Evolutionary conservation across 2,113 vertebrate species (phyloP), one percentile per base, ranked within the genome.

Genomic region (Crotalus viridis): DNA sequence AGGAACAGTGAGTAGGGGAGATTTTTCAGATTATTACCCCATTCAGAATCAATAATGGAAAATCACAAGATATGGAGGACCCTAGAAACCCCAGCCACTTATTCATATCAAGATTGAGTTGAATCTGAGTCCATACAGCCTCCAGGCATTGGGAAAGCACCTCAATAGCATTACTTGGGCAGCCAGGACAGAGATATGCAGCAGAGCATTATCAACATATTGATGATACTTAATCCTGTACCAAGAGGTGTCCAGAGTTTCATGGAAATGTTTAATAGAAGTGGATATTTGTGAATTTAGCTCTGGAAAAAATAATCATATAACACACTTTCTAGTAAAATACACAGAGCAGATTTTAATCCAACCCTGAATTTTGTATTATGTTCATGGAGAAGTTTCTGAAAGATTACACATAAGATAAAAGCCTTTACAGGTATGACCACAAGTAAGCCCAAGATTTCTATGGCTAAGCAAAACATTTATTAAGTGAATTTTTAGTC

Each of bases 301-400:
- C 88, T 93, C 22, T 0, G 1, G 46, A 22, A 46, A 89, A 86
- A 59, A 64, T n/a, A 46, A 48, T 10, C 55, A 64, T 33, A 69
- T 7, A n/a, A 48, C 28, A 90, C 7, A 54, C 46, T 64, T 93
- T 19, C 24, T 43, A 90, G 48, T 33, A 81, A 90, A 85, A 90
- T 54, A 89, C 13, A 8, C 55, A 61, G n/a, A 93, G 6, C 28
- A 85, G 59, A 52, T 33, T n/a, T 61, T 89, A 89, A 93, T 61
- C 81, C 55, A 85, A 57, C 28, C 59, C 10, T 86, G 74, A 86
- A 85, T 88, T 33, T 33, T 88, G 10, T 64, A 17, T 21, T 5
- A 19, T 0, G 28, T 22, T 61, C 0, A 39, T 48, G 10, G 26
- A 0, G 57, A 85, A 5, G 39, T 92, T n/a, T 3, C 17, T 89